phyloP scores from a whole-genome alignment of 1,140 invertebrate genomes.

The Chymomyza costata region DNA sequence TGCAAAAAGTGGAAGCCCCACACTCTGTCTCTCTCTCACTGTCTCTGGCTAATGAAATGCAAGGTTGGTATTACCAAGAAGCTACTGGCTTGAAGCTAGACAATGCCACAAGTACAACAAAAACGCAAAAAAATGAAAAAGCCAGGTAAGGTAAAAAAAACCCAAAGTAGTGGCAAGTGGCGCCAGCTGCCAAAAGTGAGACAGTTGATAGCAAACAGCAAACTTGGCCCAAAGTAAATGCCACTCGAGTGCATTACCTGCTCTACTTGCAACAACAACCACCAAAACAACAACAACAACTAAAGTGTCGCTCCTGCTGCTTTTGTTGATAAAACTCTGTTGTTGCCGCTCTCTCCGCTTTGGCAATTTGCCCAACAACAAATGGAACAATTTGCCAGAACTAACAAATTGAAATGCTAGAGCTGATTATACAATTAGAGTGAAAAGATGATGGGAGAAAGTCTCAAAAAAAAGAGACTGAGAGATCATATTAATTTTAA shows the following conservation, averaged over 20 bases:
- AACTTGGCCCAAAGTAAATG: slow-evolving; percentile 61
- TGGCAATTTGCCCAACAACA: no score
- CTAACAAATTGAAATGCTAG: no score
- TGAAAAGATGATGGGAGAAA: no score
- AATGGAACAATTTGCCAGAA: no score
- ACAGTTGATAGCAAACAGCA: slow-evolving; percentile 52
- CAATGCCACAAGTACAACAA: slow-evolving; percentile 4
- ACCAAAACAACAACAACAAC: slow-evolving; percentile 2
- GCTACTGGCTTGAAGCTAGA: no score
- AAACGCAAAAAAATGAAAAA: slow-evolving; percentile 1
- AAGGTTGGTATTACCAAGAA: slow-evolving; percentile 16
- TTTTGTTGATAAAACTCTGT: slow-evolving; percentile 14
- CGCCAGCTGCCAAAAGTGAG: slow-evolving; percentile 67
- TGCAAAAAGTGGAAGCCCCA: slow-evolving; percentile 61
- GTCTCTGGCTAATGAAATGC: slow-evolving; percentile 65
- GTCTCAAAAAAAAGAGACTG: no score
- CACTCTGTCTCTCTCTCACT: no score
- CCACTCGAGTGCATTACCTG: slow-evolving; percentile 32
- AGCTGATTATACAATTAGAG: no score
- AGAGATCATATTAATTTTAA: no score
- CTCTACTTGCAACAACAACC: neutral
- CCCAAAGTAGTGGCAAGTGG: slow-evolving; percentile 45
- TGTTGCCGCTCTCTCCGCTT: no score
- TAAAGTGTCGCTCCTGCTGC: no score
- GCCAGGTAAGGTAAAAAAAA: slow-evolving; percentile 13